Evolutionary conservation across 2,113 vertebrate species (phyloP).

Genomic region (Clarias macrocephalus): DNA sequence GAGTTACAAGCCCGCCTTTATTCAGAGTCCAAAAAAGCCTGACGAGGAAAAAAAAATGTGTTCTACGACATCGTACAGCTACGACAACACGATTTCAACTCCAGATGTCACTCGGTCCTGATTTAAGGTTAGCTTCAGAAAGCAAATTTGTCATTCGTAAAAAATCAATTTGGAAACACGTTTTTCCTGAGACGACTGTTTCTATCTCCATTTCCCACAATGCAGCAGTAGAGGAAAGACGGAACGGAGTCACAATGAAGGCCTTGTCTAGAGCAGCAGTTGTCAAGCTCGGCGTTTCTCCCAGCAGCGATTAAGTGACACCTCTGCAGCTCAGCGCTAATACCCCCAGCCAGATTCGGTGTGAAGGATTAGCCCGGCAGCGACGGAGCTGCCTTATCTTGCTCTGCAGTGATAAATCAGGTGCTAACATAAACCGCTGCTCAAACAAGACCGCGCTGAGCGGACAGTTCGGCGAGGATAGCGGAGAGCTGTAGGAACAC

Average conservation of each 20-base stretch:
- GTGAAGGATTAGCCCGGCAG: conserved; percentile 65
- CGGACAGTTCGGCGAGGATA: conserved; percentile 44
- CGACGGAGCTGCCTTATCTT: conserved; percentile 67
- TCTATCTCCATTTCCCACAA: conserved; percentile 27
- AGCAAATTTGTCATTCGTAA: neutral
- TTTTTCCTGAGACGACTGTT: neutral
- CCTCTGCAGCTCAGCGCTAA: conserved; percentile 42
- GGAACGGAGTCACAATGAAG: conserved; percentile 39
- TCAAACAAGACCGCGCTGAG: conserved; percentile 43
- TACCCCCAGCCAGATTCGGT: conserved; percentile 57
- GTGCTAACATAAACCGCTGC: conserved; percentile 58
- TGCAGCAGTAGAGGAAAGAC: conserved; percentile 3
- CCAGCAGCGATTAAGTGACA: conserved; percentile 44
- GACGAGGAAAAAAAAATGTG: neutral
- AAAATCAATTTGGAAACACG: neutral
- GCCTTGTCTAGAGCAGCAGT: conserved; percentile 41
- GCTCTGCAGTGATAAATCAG: conserved; percentile 71
- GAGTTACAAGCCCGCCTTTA: neutral
- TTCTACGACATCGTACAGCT: neutral
- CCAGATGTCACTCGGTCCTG: neutral
- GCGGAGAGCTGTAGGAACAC: conserved; percentile 47
- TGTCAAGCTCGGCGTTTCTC: conserved; percentile 30
- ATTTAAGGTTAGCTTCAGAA: conserved; percentile 9
- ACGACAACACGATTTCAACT: neutral
- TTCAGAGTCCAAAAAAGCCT: neutral